Percentiles rank a stretch among this genome's conserved stretches.
Evolutionary conservation across 2,888 invertebrate species (phyloP).

Genomic region (Cremastobaeus sp.): DNA sequence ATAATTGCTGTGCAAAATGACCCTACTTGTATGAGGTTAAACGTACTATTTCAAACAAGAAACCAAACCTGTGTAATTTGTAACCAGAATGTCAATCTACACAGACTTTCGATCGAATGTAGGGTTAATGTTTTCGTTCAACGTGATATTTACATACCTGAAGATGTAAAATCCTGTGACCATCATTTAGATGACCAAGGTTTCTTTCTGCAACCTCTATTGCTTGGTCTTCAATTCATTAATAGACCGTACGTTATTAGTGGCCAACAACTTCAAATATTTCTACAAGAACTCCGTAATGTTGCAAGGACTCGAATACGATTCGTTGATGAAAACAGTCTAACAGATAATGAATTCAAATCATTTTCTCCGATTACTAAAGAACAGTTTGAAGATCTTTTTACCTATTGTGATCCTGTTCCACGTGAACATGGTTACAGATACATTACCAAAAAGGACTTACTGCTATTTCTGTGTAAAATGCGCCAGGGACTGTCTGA

Average conservation of each 20-base stretch:
- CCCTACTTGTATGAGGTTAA: conserved; percentile 30
- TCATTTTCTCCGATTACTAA: conserved; percentile 42
- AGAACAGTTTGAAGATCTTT: conserved; percentile 51
- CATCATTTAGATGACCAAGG: conserved; percentile 20
- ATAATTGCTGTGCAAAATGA: conserved; percentile 18
- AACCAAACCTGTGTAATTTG: neutral
- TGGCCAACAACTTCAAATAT: conserved; percentile 33
- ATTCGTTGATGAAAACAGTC: conserved; percentile 38
- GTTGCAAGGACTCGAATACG: conserved; percentile 8
- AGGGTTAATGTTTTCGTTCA: conserved; percentile 16
- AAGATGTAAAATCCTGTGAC: conserved; percentile 15
- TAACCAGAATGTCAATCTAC: conserved; percentile 1
- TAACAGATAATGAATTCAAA: conserved; percentile 44
- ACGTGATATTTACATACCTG: conserved; percentile 16
- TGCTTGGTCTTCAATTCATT: conserved; percentile 38
- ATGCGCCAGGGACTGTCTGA: conserved; percentile 21
- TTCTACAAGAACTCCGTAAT: conserved; percentile 37
- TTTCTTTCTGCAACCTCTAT: too few species aligned
- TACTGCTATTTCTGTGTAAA: conserved; percentile 26
- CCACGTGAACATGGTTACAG: conserved; percentile 21
- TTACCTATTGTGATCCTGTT: conserved; percentile 48
- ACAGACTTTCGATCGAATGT: conserved; percentile 1
- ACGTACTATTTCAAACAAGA: conserved; percentile 5
- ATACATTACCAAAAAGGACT: conserved; percentile 19
- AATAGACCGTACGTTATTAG: conserved; percentile 23